Percentiles rank a stretch among this genome's conserved stretches.
Conservation (phyloP, 2,888 invertebrate genomes). For the Xestia sexstrigata region DNA sequence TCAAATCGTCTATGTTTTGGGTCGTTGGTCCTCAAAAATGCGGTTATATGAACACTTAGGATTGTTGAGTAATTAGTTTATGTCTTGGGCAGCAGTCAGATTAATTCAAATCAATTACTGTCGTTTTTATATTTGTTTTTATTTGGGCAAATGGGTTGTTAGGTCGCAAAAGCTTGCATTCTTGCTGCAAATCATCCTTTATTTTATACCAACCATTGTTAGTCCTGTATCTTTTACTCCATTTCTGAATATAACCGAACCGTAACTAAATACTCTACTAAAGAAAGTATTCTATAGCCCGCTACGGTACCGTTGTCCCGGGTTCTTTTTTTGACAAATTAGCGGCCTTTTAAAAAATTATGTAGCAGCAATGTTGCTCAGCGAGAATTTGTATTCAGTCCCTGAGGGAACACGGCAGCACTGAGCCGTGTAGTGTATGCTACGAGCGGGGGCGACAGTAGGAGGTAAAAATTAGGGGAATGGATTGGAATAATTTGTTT, state of each 20-base stretch:
- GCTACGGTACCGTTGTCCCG: slow-evolving; percentile 11
- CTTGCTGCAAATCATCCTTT: neutral
- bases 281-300: slow-evolving; percentile 18
- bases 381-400: slow-evolving; percentile 67
- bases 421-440: slow-evolving; percentile 33
- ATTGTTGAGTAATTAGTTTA: neutral
- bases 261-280: slow-evolving; percentile 17
- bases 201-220: neutral
- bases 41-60: neutral
- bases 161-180: neutral
- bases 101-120: neutral
- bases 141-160: neutral
- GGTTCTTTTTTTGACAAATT: slow-evolving; percentile 68
- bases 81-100: neutral
- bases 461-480: too few species aligned
- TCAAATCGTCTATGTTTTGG: too few species aligned
- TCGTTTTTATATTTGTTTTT: neutral
- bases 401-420: slow-evolving; percentile 33
- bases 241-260: neutral
- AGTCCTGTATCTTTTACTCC: neutral
- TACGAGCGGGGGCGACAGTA: slow-evolving; percentile 16
- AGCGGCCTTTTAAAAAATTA: slow-evolving; percentile 63
- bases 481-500: too few species aligned
- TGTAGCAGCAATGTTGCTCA: slow-evolving; percentile 47
- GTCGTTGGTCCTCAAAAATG: neutral